phyloP scores from a whole-genome alignment of 2,888 invertebrate genomes.

The Metallyticus violacea region DNA sequence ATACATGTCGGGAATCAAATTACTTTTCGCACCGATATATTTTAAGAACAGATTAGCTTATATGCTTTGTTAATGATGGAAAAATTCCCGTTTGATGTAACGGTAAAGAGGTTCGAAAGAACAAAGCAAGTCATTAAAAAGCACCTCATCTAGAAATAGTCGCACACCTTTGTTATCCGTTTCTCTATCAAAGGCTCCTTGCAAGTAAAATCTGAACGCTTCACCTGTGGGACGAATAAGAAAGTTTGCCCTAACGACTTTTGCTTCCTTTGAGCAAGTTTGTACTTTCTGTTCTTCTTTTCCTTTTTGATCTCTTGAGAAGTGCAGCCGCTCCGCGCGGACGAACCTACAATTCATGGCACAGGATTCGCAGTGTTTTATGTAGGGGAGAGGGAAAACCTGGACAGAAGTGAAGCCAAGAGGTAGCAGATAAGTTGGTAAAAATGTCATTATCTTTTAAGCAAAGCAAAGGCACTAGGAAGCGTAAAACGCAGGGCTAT shows the following conservation, averaged over 20 bases:
- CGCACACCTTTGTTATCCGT: not conserved
- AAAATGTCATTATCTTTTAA: too few species aligned
- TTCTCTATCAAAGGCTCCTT: not conserved
- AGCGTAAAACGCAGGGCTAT: too few species aligned
- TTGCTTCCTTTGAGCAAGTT: not conserved
- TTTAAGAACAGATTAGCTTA: too few species aligned
- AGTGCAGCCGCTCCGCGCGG: not conserved
- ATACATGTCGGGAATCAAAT: too few species aligned
- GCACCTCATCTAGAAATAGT: too few species aligned
- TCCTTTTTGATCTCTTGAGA: not conserved
- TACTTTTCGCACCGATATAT: too few species aligned
- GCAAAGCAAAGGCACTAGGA: too few species aligned
- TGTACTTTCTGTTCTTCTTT: slow-evolving; percentile 1
- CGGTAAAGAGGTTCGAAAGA: not conserved
- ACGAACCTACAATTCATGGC: not conserved
- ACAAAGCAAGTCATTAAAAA: too few species aligned
- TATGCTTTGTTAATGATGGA: not conserved
- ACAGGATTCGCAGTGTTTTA: not conserved
- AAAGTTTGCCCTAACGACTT: not conserved
- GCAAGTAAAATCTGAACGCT: not conserved
- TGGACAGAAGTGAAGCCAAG: too few species aligned
- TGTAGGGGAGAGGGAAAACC: too few species aligned
- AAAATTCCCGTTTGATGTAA: not conserved
- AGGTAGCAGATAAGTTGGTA: too few species aligned
- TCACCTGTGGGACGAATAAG: not conserved